Evolutionary conservation across 2,797 vertebrate genomes (phyloP).

Genomic region (Chaetodon trifasciatus): DNA sequence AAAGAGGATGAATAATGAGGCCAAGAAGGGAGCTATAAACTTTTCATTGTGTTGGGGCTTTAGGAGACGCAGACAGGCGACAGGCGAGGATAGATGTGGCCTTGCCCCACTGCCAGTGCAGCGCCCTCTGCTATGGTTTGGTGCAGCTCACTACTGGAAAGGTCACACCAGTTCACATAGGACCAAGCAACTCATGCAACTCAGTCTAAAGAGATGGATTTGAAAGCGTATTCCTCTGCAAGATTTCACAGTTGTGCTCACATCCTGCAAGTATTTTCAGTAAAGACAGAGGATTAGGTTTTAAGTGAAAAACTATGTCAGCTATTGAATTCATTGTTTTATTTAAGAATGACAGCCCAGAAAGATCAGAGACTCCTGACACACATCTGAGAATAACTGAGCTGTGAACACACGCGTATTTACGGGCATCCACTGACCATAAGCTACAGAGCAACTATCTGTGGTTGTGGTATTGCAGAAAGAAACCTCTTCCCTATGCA

Average conservation of each 20-base stretch:
- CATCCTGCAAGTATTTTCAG: constrained; percentile 28
- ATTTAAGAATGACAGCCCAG: constrained; percentile 15
- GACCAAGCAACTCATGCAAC: constrained; percentile 3
- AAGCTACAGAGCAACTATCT: constrained; percentile 54
- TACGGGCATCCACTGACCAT: constrained; percentile 49
- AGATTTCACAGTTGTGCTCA: constrained; percentile 13
- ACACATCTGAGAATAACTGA: constrained; percentile 28
- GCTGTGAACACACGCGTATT: constrained; percentile 55
- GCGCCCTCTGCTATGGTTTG: constrained; percentile 51
- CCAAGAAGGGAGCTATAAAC: constrained; percentile 78
- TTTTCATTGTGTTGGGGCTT: constrained; percentile 75
- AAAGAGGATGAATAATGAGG: constrained; percentile 67
- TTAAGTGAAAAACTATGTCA: background rate
- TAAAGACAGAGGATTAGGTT: constrained; percentile 20
- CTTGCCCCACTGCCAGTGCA: constrained; percentile 44
- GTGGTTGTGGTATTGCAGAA: constrained; percentile 44
- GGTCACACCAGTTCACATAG: constrained; percentile 64
- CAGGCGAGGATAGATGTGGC: constrained; percentile 58
- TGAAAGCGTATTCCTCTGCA: constrained; percentile 17
- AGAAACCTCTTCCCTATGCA: constrained; percentile 56
- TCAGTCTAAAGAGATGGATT: constrained; percentile 13
- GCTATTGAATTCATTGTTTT: constrained; percentile 9
- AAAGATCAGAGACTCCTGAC: constrained; percentile 29
- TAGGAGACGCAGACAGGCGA: constrained; percentile 61
- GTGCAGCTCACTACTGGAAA: constrained; percentile 35